These are phyloP conservation scores for Sarcophaga caerulescens DNA, from an alignment of 2,888 invertebrate genomes.

Conservation along the genomic window DNA sequence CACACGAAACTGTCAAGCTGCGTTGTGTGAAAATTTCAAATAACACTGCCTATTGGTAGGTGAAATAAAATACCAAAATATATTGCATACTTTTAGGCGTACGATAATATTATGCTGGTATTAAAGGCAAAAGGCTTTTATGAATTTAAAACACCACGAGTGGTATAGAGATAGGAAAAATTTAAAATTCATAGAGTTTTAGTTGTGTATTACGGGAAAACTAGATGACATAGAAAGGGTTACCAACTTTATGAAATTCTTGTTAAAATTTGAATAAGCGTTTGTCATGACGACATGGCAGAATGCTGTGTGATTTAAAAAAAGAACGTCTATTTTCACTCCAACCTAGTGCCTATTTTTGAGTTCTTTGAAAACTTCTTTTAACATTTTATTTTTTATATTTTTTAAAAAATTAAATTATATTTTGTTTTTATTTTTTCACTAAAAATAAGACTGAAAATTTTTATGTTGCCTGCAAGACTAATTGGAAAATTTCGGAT, in stretches of 20 bases:
- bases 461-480: not conserved
- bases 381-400: constrained; percentile 2
- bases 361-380: not conserved
- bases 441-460: not conserved
- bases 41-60: not conserved
- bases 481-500: not conserved
- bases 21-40: constrained; percentile 9
- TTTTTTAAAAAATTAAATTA: not conserved
- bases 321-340: not conserved
- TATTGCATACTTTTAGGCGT: constrained; percentile 36
- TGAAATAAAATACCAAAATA: constrained; percentile 21
- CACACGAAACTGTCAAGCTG: constrained; percentile 3
- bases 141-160: not conserved
- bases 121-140: not conserved
- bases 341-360: no score
- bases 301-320: not conserved
- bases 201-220: not conserved
- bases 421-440: no score
- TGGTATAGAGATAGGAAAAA: not conserved
- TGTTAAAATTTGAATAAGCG: not conserved
- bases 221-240: no score
- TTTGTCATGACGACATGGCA: not conserved
- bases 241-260: not conserved
- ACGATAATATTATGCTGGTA: not conserved
- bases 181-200: not conserved